Base-by-base conservation (phyloP, 1,140 invertebrate genomes). In the Drosophila azteca region DNA sequence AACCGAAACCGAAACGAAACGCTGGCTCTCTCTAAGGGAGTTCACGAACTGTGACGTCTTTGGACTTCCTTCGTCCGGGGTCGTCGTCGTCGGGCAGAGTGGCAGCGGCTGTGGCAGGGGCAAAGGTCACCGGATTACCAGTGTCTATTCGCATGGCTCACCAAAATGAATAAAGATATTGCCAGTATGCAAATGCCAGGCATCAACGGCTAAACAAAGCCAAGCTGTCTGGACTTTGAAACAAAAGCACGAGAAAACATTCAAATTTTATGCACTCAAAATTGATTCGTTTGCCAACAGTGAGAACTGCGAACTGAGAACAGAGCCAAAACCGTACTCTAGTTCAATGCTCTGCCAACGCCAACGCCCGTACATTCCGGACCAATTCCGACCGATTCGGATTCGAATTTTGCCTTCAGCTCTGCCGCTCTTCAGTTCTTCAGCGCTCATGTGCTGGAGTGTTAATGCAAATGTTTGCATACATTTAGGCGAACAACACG, bases 261-360 rank as follows among this genome's bases (percentile, higher is more conserved):
- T 87, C 82, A 82, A 87, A 87, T 87, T 88, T 87, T 57, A 87
- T 87, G 74, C 83, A 75, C 63, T 57, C 82, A 87, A 82, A 82
- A 82, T 82, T 75, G 82, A 85, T 87, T 81, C 81, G 82, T 81
- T 81, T 70, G 50, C 20, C 9, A 54, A 39, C 49, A 48, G 61
- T 26, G 24, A 26, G 17, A 20, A 20, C 17, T 20, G 24, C 0
- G 24, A 5, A 4, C 24, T 0, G 24, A 26, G 24, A 20, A 20
- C 17, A 20, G 17, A 20, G 3, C 24, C 4, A 31, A 35, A 35
- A 9, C 35, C 9, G 11, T 4, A 39, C 11, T 31, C 13, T 69
- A 61, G 82, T 85, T 85, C 74, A 78, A 71, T 80, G 82, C 62
- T 65, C 75, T 44, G 20, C 43, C 17, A 49, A 52, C 29, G n/a